A percentile compares a stretch with the other conserved stretches of the same genome.
Conservation (phyloP, 2,113 vertebrate genomes). For the Gobiocypris rarus region DNA sequence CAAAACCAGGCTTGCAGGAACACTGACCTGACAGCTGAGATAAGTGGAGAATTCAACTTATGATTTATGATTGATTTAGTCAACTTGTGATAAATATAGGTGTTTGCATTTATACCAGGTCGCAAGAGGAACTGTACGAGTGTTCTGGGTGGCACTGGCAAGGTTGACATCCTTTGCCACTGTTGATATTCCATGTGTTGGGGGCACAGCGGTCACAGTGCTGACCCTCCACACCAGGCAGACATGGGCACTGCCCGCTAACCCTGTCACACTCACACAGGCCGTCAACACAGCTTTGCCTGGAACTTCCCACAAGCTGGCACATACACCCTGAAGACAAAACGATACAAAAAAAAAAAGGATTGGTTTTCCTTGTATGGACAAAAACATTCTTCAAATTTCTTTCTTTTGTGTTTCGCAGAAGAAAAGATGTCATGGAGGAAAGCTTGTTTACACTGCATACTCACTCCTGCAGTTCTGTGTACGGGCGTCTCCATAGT, state of each 20-base stretch:
- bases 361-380: neutral
- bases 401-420: neutral
- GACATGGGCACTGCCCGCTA: slow-evolving; percentile 87
- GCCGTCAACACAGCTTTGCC: slow-evolving; percentile 75
- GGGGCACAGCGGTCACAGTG: slow-evolving; percentile 87
- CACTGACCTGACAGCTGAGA: slow-evolving; percentile 89
- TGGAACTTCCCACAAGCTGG: slow-evolving; percentile 77
- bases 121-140: slow-evolving; percentile 82
- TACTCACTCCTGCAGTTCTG: slow-evolving; percentile 94
- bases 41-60: slow-evolving; percentile 18
- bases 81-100: neutral
- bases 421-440: neutral
- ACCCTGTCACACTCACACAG: slow-evolving; percentile 82
- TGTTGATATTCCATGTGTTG: slow-evolving; percentile 86
- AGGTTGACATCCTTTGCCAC: slow-evolving; percentile 81
- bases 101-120: slow-evolving; percentile 74
- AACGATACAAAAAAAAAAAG: neutral
- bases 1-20: slow-evolving; percentile 89
- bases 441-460: neutral
- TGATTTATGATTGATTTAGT: neutral
- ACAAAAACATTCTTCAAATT: neutral
- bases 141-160: slow-evolving; percentile 83
- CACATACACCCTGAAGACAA: slow-evolving; percentile 83
- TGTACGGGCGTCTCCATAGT: slow-evolving; percentile 84
- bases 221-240: slow-evolving; percentile 85